Percentiles rank a stretch among this genome's conserved stretches.
phyloP scores from a whole-genome alignment of 2,888 invertebrate genomes.

The Dryocosmus kuriphilus region DNA sequence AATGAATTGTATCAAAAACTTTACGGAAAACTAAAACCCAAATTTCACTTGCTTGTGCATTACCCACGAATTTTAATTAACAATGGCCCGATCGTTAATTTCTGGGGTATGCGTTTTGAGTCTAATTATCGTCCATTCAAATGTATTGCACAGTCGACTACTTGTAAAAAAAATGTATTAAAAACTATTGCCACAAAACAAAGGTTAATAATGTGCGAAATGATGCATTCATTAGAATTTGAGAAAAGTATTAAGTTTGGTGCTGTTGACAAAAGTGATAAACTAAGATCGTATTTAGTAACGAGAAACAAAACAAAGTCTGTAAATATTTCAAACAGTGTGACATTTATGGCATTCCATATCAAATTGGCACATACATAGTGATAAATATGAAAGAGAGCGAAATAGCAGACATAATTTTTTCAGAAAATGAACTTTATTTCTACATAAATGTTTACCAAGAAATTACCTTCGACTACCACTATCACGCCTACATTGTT shows the following conservation, averaged over 20 bases:
- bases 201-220: slow-evolving; percentile 48
- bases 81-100: slow-evolving; percentile 44
- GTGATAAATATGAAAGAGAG: not conserved
- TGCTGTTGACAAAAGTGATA: not conserved
- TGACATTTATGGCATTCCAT: not conserved
- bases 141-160: slow-evolving; percentile 28
- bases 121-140: slow-evolving; percentile 36
- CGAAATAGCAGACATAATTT: not conserved
- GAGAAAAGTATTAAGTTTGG: slow-evolving; percentile 29
- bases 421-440: not conserved
- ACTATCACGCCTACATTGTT: not conserved
- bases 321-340: not conserved
- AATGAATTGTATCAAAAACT: slow-evolving; percentile 23
- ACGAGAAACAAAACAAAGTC: not conserved
- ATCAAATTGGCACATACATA: not conserved
- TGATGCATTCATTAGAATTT: slow-evolving; percentile 39
- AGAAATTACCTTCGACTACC: slow-evolving; percentile 1
- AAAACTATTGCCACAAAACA: slow-evolving; percentile 51
- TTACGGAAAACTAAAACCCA: slow-evolving; percentile 28
- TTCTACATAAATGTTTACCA: not conserved
- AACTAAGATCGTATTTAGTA: slow-evolving; percentile 1
- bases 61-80: slow-evolving; percentile 37
- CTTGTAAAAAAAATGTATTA: slow-evolving; percentile 46
- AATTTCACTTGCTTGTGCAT: slow-evolving; percentile 18
- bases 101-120: slow-evolving; percentile 47